Evolutionary conservation across 92 coral and sea anemone genomes (phyloP), one percentile per base, ranked within the genome.

Genomic region (Pocillopora grandis): DNA sequence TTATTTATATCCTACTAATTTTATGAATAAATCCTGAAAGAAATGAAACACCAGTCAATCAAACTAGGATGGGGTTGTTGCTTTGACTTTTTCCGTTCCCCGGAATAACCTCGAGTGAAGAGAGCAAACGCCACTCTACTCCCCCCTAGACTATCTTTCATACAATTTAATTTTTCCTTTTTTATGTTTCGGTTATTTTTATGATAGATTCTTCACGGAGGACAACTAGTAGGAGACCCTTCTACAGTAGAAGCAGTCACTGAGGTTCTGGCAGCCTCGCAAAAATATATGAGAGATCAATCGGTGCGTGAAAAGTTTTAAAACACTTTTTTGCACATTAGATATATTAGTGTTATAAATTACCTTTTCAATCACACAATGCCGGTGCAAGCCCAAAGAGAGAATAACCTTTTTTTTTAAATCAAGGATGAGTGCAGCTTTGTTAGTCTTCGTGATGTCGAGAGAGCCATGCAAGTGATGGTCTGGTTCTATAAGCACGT

Each of bases 391-490:
- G 36, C 72, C 0, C 14, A 12, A 1, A 14, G 13, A 13, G 23
- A 57, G 31, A 48, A 3, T 7, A 42, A 42, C 52, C 52, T 42
- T 3, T 42, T 42, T 62, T 42, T 42, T 42, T 7, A 42, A 62
- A 20, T 70, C 18, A 87, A 94, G 98, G 90, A 94, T 67, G 98
- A 94, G 78, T 94, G 98, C 64, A 94, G 98, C 83, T 94, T 94
- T 86, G 98, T 94, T 42, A 92, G 98, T 73, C 90, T 92, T 8
- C 98, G 98, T 63, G 98, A 94, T 77, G 98, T 94, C 15, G 98
- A 94, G 52, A 42, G 52, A 42, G 79, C 94, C 56, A 94, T 94
- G 98, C 91, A 89, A 56, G 90, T 94, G 58, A 92, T 92, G 94
- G 83, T 85, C 15, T 94, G 95, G 95, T 92, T 94, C 77, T 92